Conservation (phyloP, 2,888 invertebrate genomes). For the Tiliacea citrago region DNA sequence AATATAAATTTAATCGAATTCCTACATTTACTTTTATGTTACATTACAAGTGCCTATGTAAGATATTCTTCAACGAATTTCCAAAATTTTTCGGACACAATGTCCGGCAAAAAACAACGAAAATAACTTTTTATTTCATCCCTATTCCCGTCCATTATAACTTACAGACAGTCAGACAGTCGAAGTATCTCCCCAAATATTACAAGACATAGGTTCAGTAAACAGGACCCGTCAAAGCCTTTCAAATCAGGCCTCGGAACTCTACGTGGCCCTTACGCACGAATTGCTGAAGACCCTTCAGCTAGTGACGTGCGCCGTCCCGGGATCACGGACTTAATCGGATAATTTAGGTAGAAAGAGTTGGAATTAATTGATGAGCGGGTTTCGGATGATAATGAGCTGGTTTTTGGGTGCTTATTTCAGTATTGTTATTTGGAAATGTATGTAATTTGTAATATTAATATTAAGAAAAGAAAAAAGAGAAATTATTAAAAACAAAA, state of each 20-base stretch:
- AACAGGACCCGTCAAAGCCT: conserved; percentile 65
- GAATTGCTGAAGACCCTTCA: conserved; percentile 65
- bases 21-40: too few species aligned
- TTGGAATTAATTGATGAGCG: conserved; percentile 9
- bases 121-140: not conserved
- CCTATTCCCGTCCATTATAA: conserved; percentile 19
- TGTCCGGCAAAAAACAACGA: not conserved
- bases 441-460: too few species aligned
- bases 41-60: too few species aligned
- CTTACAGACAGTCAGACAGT: not conserved
- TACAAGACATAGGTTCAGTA: conserved; percentile 46
- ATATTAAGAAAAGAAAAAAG: too few species aligned
- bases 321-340: conserved; percentile 47
- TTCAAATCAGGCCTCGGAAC: conserved; percentile 64
- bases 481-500: too few species aligned
- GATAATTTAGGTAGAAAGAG: conserved; percentile 23
- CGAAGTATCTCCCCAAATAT: conserved; percentile 33
- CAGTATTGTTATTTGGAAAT: not conserved
- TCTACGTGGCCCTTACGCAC: conserved; percentile 67
- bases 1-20: too few species aligned
- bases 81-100: not conserved
- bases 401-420: not conserved
- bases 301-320: conserved; percentile 55
- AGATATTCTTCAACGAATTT: not conserved
- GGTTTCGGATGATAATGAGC: conserved; percentile 5